Conservation (phyloP, 2,888 invertebrate genomes). For the Doris montereyensis region DNA sequence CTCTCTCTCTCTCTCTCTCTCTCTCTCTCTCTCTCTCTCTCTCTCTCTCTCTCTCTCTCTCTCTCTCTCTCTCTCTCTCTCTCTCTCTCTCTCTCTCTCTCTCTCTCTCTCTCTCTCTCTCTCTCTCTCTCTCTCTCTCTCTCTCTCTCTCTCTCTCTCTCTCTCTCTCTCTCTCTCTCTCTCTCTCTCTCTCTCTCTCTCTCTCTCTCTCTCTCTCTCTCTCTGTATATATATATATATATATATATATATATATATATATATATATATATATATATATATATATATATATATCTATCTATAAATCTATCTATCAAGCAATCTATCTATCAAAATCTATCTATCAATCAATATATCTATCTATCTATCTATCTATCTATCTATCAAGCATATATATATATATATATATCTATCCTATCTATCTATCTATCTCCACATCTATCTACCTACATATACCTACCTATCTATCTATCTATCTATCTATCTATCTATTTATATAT, state of each 20-base stretch:
- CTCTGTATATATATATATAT: not conserved
- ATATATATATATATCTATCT: too few species aligned
- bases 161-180: constrained; percentile 4
- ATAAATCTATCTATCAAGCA: too few species aligned
- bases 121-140: constrained; percentile 4
- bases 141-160: constrained; percentile 18
- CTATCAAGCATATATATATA: constrained; percentile 1
- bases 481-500: too few species aligned
- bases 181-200: not conserved
- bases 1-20: constrained; percentile 20
- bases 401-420: too few species aligned
- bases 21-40: constrained; percentile 22
- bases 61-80: constrained; percentile 22
- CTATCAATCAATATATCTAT: not conserved
- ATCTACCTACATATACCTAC: too few species aligned
- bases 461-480: too few species aligned
- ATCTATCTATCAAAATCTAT: too few species aligned
- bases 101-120: constrained; percentile 11
- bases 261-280: too few species aligned
- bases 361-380: not conserved
- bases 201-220: too few species aligned
- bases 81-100: constrained; percentile 21
- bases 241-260: too few species aligned
- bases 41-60: constrained; percentile 26
- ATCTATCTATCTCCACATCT: too few species aligned